Evolutionary conservation across 2,113 vertebrate genomes (phyloP), one percentile per base, ranked within the genome.

Genomic region (Trichechus manatus): DNA sequence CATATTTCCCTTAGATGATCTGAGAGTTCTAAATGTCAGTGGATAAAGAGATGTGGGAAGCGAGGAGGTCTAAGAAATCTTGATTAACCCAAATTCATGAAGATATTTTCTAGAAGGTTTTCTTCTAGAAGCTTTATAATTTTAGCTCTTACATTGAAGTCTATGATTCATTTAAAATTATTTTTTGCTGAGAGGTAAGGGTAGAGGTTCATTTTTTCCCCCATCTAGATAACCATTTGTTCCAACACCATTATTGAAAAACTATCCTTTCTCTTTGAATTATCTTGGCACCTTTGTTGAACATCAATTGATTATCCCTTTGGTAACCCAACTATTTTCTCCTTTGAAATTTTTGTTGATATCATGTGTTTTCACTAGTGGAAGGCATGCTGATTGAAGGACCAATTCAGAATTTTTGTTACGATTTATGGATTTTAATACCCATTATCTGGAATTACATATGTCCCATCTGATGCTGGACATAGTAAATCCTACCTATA

Each of bases 111-210:
- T 36, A 68, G n/a, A 68, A 93, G 14, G 9, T 74, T 82, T 74
- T 74, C 63, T 95, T 61, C 61, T 74, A 53, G 75, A 92, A 56
- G 14, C 53, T 56, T 74, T 78, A 36, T 47, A 56, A 22, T 66
- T 50, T 94, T 61, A 82, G 61, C 19, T 77, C 59, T 44, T 91
- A 53, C 42, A 22, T 70, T 61, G 44, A 91, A 59, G 33, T 87
- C 63, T 92, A 15, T 88, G 53, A 92, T 83, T 50, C 70, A 84
- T 20, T 87, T 74, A 66, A 66, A 89, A 33, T 82, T 94, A 10
- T 64, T 89, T 61, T 94, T 91, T 77, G 4, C 39, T 87, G 11
- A 27, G n/a, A 89, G n/a, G 19, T 53, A 96, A 84, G 42, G 22
- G 5, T 42, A 9, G 22, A 50, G 9, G 6, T 87, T 66, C 6